Conservation (phyloP, 2,113 vertebrate genomes). For the Struthidea cinerea region DNA sequence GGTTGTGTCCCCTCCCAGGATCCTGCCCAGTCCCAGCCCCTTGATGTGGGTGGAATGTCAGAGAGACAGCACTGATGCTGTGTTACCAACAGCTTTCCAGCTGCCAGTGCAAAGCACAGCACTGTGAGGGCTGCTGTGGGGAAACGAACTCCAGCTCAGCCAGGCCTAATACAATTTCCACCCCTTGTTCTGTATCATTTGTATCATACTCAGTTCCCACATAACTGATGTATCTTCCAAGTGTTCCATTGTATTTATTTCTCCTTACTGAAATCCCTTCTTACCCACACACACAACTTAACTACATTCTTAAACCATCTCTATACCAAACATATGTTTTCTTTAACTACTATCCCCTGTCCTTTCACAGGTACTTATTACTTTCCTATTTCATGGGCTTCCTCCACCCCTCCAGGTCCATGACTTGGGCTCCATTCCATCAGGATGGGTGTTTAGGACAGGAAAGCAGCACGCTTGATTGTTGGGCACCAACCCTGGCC, state of each 20-base stretch:
- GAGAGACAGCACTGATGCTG: neutral
- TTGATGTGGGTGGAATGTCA: neutral
- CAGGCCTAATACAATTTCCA: neutral
- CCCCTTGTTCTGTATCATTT: neutral
- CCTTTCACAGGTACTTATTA: neutral
- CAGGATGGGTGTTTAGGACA: neutral
- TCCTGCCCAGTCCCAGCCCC: neutral
- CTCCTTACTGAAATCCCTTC: neutral
- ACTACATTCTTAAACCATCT: neutral
- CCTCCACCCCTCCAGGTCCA: neutral
- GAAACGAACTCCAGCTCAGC: neutral
- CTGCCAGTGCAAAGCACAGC: neutral
- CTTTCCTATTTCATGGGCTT: neutral
- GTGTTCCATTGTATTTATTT: neutral
- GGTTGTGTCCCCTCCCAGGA: neutral
- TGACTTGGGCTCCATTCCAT: neutral
- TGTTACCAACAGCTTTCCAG: neutral
- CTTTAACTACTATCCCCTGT: neutral
- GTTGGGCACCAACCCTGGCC: rapidly evolving
- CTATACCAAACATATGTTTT: neutral
- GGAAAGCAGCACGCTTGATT: neutral
- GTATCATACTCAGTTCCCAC: neutral
- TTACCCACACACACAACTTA: neutral
- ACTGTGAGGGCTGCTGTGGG: neutral
- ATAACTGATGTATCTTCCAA: neutral